Conservation (phyloP, 2,113 vertebrate genomes). For the Emydura subglobosa region DNA sequence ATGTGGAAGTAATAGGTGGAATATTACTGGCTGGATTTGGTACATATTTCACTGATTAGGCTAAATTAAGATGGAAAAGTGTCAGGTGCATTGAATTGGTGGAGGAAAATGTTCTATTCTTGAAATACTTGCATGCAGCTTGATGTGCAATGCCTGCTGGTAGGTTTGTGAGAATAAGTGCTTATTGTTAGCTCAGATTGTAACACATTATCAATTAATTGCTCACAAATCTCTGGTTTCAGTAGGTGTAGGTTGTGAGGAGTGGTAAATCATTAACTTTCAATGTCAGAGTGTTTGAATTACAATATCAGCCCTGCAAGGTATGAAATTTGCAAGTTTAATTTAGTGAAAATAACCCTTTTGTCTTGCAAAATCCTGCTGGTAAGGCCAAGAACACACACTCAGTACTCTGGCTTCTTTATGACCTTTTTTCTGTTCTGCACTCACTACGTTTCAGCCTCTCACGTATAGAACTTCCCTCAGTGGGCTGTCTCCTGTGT, state of each 20-base stretch:
- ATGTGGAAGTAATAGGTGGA: constrained; percentile 42
- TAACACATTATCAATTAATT: constrained; percentile 78
- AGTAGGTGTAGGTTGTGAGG: constrained; percentile 51
- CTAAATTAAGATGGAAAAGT: constrained; percentile 20
- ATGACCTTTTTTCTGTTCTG: neutral
- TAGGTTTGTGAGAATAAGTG: constrained; percentile 40
- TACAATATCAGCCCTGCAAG: constrained; percentile 42
- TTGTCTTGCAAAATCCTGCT: constrained; percentile 39
- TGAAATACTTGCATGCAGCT: neutral
- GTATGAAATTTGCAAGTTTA: constrained; percentile 70
- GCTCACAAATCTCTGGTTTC: constrained; percentile 54
- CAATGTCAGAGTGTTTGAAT: constrained; percentile 54
- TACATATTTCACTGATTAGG: constrained; percentile 72
- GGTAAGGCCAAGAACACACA: neutral
- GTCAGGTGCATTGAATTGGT: neutral
- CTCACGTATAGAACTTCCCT: neutral
- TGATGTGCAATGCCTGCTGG: neutral
- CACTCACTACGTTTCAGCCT: neutral
- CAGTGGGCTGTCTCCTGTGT: neutral
- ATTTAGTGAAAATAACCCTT: constrained; percentile 43
- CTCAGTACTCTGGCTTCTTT: neutral
- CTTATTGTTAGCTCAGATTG: constrained; percentile 62
- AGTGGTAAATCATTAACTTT: constrained; percentile 75
- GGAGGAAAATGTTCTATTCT: constrained; percentile 8
- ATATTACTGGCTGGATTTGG: constrained; percentile 60